These are phyloP conservation scores for Sebastes schlegelii DNA, from an alignment of 2,113 vertebrate genomes.

Conservation along the genomic window DNA sequence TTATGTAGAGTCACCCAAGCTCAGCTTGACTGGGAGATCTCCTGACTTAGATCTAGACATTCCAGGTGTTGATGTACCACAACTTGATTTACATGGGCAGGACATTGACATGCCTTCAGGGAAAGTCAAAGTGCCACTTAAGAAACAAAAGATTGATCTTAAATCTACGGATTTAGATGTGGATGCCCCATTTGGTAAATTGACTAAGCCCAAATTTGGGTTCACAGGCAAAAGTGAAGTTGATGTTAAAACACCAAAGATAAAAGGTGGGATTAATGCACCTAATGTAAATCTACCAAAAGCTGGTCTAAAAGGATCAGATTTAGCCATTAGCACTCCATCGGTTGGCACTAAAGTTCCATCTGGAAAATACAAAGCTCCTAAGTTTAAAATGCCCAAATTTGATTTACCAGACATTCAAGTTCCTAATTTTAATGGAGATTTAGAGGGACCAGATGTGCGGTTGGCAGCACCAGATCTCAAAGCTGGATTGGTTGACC, in stretches of 20 bases:
- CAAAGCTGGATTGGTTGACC: slow-evolving; percentile 9
- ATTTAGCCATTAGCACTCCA: slow-evolving; percentile 30
- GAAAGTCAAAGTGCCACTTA: slow-evolving; percentile 48
- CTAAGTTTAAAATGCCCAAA: slow-evolving; percentile 72
- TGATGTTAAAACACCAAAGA: slow-evolving; percentile 44
- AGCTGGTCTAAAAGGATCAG: slow-evolving; percentile 32
- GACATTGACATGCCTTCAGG: slow-evolving; percentile 37
- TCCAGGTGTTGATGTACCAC: slow-evolving; percentile 41
- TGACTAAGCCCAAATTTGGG: slow-evolving; percentile 49
- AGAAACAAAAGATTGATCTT: slow-evolving; percentile 54
- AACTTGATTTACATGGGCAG: slow-evolving; percentile 34
- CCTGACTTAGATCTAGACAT: slow-evolving; percentile 45
- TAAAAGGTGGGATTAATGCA: slow-evolving; percentile 39
- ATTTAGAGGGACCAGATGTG: slow-evolving; percentile 31
- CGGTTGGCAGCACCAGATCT: slow-evolving; percentile 21
- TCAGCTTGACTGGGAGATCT: slow-evolving; percentile 40
- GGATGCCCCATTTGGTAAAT: slow-evolving; percentile 47
- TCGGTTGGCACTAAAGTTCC: slow-evolving; percentile 42
- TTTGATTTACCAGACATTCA: slow-evolving; percentile 60
- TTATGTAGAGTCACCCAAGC: slow-evolving; percentile 27
- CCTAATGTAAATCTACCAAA: slow-evolving; percentile 45
- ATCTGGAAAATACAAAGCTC: slow-evolving; percentile 62
- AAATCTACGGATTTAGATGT: slow-evolving; percentile 62
- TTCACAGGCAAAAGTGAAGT: slow-evolving; percentile 14
- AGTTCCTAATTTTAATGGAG: slow-evolving; percentile 42